Evolutionary conservation across 2,113 vertebrate species (phyloP).

Genomic region (Astur gentilis): DNA sequence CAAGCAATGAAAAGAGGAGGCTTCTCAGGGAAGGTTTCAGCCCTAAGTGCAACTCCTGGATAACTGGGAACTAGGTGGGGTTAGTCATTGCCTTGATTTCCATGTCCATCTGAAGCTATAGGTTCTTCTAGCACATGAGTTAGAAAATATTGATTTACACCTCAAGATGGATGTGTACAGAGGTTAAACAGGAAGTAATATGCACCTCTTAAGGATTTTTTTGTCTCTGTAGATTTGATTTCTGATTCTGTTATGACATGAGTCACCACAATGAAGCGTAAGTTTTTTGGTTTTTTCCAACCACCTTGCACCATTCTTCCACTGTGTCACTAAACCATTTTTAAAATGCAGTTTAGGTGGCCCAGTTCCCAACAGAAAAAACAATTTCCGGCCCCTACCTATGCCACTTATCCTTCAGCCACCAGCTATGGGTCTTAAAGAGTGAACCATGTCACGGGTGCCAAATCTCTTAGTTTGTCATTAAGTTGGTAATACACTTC

Average conservation of each 20-base stretch:
- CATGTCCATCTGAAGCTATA: neutral
- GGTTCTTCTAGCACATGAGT: neutral
- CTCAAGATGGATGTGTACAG: neutral
- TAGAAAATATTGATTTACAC: neutral
- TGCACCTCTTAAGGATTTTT: neutral
- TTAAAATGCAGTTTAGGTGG: neutral
- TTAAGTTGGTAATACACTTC: constrained; percentile 55
- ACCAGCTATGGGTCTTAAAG: neutral
- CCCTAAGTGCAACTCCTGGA: neutral
- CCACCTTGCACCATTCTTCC: neutral
- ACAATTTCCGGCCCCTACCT: neutral
- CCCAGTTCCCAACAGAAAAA: neutral
- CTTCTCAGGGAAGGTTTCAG: neutral
- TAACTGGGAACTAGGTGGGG: neutral
- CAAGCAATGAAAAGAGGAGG: neutral
- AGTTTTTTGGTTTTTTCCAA: neutral
- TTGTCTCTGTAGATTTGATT: neutral
- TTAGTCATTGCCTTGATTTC: neutral
- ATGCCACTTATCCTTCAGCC: constrained; percentile 3
- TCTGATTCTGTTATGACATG: neutral
- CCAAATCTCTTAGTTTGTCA: constrained; percentile 45
- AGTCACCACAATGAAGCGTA: neutral
- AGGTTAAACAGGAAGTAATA: neutral
- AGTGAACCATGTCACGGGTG: neutral
- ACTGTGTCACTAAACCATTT: neutral